Base-by-base conservation (phyloP, 2,113 vertebrate species). In the Sinocyclocheilus rhinocerous region DNA sequence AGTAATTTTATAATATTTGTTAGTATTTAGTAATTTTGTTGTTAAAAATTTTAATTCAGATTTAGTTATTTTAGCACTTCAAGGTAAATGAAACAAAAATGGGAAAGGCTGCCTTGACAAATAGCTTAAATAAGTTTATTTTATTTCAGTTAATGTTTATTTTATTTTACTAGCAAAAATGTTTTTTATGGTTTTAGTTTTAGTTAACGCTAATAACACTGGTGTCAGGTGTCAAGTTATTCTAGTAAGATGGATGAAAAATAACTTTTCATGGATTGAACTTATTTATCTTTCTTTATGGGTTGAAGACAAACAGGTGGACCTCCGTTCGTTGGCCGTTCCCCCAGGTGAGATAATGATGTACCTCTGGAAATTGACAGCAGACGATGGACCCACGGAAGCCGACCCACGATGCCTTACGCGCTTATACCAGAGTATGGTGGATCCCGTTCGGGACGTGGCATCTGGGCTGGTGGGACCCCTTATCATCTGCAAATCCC, bases 391-490 rank as follows among this genome's bases (percentile, higher is more conserved):
- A 0, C 98, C 98, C 4, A 93, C 96, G 0, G 90, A 94, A 20
- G 94, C 95, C 3, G 98, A 99, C 90, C 96, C 97, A 39, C 94
- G 93, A 76, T 99, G 98, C 91, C 95, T 99, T 86, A 97, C 96
- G 6, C 95, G 95, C 2, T 93, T 97, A 82, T 99, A 99, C 91
- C 96, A 96, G 86, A 99, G 98, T 90, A 97, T 94, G 26, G n/a
- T 98, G 11, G 77, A 96, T 82, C 94, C 93, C 0, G 92, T 96
- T 59, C 94, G 90, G 85, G 98, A 99, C 90, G 90, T 93, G 7
- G 97, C 97, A 45, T 97, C 98, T 0, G 98, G 98, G 13, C 94
- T 99, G 22, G 96, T 99, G 12, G 98, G 98, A 26, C 97, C 96
- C 2, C 95, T 99, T n/a, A 95, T 99, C 80, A 95, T 99, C 91